A percentile compares a stretch with the other conserved stretches of the same genome.
phyloP scores from a whole-genome alignment of 2,888 invertebrate genomes.

The Scaptomyza polygonia region DNA sequence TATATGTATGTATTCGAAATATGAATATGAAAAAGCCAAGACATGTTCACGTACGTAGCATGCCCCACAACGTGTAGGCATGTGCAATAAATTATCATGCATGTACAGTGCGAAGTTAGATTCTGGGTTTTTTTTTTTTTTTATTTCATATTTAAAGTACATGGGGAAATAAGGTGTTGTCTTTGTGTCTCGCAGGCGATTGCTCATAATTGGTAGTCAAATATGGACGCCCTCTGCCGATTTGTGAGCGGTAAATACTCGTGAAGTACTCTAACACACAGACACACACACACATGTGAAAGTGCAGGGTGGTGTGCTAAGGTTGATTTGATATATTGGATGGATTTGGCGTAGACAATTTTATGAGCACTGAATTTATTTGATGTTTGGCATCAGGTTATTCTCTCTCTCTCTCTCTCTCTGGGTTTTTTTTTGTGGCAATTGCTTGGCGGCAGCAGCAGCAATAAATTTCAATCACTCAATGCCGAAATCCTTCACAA shows the following conservation, averaged over 20 bases:
- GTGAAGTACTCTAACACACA: slow-evolving; percentile 8
- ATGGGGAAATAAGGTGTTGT: slow-evolving; percentile 52
- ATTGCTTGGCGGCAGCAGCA: slow-evolving; percentile 26
- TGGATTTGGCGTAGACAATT: slow-evolving; percentile 76
- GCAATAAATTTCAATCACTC: slow-evolving; percentile 66
- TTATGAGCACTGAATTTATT: slow-evolving; percentile 76
- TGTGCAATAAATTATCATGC: slow-evolving; percentile 82
- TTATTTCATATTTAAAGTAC: slow-evolving; percentile 2
- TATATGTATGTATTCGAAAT: slow-evolving; percentile 31
- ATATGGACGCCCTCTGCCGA: slow-evolving; percentile 51
- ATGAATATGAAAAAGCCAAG: slow-evolving; percentile 62
- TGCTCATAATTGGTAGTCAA: slow-evolving; percentile 77
- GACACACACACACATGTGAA: slow-evolving; percentile 4
- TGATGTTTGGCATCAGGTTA: slow-evolving; percentile 67
- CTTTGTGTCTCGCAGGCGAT: slow-evolving; percentile 51
- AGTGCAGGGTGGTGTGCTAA: slow-evolving; percentile 13
- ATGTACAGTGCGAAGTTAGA: slow-evolving; percentile 30
- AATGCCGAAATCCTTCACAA: slow-evolving; percentile 66
- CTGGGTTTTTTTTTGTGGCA: slow-evolving; percentile 11
- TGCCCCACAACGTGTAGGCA: slow-evolving; percentile 75
- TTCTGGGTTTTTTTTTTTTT: slow-evolving; percentile 24
- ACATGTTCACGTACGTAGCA: slow-evolving; percentile 23
- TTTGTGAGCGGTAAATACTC: slow-evolving; percentile 39
- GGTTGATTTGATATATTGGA: slow-evolving; percentile 74
- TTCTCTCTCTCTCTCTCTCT: slow-evolving; percentile 22